phyloP scores from a whole-genome alignment of 2,113 vertebrate genomes.

The Melanostigma gelatinosum region DNA sequence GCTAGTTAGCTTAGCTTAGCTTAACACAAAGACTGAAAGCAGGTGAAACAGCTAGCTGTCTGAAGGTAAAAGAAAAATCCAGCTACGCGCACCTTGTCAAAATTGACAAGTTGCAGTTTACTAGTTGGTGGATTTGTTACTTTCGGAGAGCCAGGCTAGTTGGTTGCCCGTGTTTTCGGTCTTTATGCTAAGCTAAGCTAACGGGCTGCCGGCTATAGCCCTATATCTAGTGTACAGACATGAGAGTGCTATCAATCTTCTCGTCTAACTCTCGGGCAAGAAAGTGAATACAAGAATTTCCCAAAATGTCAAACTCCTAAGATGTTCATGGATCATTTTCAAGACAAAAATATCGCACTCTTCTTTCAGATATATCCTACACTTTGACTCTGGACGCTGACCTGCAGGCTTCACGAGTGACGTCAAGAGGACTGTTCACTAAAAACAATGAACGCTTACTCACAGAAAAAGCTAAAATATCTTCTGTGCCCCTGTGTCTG shows the following conservation, averaged over 20 bases:
- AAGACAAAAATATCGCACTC: not conserved
- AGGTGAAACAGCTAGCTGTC: not conserved
- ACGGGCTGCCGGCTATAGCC: not conserved
- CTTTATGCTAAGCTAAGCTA: not conserved
- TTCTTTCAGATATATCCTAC: conserved; percentile 83
- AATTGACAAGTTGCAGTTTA: not conserved
- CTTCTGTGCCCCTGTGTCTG: conserved; percentile 68
- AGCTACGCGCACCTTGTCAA: not conserved
- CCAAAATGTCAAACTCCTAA: not conserved
- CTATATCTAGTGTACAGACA: not conserved
- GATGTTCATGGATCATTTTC: not conserved
- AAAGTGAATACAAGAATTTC: not conserved
- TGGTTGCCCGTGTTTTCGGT: not conserved
- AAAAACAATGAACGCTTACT: conserved; percentile 86
- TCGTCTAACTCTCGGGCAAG: not conserved
- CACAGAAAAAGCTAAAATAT: conserved; percentile 77
- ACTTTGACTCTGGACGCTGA: conserved; percentile 90
- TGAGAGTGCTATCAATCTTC: not conserved
- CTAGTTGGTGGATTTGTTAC: not conserved
- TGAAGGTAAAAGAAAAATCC: not conserved
- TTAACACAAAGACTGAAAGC: not conserved
- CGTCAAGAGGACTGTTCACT: conserved; percentile 89
- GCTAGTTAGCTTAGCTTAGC: not conserved
- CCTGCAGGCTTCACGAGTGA: conserved; percentile 85
- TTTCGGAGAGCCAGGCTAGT: no score